phyloP scores from a whole-genome alignment of 1,140 invertebrate genomes.

The Trichogramma pretiosum region DNA sequence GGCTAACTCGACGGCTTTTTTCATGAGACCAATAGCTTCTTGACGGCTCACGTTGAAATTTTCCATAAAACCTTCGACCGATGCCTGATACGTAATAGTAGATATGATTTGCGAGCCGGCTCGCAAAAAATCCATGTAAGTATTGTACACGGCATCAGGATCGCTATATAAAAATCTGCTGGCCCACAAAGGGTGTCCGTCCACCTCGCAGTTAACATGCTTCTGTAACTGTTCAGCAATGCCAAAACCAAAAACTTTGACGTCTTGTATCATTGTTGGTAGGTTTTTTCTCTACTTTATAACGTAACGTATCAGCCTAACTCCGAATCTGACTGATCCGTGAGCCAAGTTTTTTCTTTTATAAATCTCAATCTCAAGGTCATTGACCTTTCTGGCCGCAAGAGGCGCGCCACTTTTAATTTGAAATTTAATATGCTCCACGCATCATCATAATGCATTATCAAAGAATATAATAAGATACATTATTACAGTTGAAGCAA shows the following conservation, averaged over 20 bases:
- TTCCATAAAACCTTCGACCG: slow-evolving; percentile 66
- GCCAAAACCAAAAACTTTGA: slow-evolving; percentile 66
- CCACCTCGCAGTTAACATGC: slow-evolving; percentile 58
- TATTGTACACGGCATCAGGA: slow-evolving; percentile 61
- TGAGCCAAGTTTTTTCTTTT: too few species aligned
- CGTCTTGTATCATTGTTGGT: slow-evolving; percentile 23
- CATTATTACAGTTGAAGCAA: too few species aligned
- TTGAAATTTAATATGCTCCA: too few species aligned
- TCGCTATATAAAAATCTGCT: slow-evolving; percentile 64
- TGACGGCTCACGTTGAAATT: slow-evolving; percentile 55
- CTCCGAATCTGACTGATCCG: too few species aligned
- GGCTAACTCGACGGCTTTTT: slow-evolving; percentile 60
- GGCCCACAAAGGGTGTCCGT: slow-evolving; percentile 74
- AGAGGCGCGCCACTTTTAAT: too few species aligned
- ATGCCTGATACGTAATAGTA: slow-evolving; percentile 84
- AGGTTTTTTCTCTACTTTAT: too few species aligned
- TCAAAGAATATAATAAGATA: too few species aligned
- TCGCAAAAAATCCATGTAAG: slow-evolving; percentile 70
- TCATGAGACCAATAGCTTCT: slow-evolving; percentile 59
- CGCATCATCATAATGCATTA: too few species aligned
- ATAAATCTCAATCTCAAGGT: too few species aligned
- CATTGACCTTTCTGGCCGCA: too few species aligned
- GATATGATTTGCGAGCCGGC: slow-evolving; percentile 77
- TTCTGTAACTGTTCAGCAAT: slow-evolving; percentile 67
- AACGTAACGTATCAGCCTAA: too few species aligned